These are phyloP conservation scores for Carduelis carduelis DNA, from an alignment of 2,797 vertebrate species.

Conservation along the genomic window DNA sequence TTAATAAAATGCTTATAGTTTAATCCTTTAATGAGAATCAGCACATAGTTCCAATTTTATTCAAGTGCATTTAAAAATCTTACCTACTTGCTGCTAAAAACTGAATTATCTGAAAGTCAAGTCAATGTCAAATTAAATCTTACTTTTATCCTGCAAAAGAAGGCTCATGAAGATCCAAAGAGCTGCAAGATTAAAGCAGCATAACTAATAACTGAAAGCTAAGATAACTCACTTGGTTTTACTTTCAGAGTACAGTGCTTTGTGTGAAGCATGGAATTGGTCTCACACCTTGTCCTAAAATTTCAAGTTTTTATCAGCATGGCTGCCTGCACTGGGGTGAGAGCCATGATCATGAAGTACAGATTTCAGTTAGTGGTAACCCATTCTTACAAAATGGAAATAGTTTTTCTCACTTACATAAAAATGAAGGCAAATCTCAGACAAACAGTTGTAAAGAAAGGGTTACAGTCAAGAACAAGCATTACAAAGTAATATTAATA, in stretches of 20 bases:
- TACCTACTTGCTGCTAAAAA: slow-evolving; percentile 37
- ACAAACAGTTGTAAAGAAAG: background rate
- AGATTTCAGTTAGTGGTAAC: background rate
- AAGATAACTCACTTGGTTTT: background rate
- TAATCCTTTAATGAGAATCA: slow-evolving; percentile 56
- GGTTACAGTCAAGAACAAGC: background rate
- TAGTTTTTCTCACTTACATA: fast-evolving
- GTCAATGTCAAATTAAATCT: slow-evolving; percentile 32
- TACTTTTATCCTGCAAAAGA: slow-evolving; percentile 7
- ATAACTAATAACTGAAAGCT: background rate
- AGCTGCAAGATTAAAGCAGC: background rate
- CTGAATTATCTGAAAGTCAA: slow-evolving; percentile 26
- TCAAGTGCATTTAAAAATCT: slow-evolving; percentile 27
- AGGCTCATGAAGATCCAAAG: background rate
- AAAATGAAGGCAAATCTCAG: background rate
- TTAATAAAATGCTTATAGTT: slow-evolving; percentile 19
- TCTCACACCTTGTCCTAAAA: background rate
- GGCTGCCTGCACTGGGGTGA: background rate
- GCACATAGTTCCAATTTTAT: background rate
- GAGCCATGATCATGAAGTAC: background rate
- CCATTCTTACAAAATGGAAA: background rate
- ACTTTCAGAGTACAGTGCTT: fast-evolving
- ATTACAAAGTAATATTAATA: background rate
- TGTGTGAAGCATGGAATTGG: background rate
- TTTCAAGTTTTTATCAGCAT: background rate